These are phyloP conservation scores for Prolemur simus DNA, from an alignment of 2,113 vertebrate genomes.

Conservation along the genomic window DNA sequence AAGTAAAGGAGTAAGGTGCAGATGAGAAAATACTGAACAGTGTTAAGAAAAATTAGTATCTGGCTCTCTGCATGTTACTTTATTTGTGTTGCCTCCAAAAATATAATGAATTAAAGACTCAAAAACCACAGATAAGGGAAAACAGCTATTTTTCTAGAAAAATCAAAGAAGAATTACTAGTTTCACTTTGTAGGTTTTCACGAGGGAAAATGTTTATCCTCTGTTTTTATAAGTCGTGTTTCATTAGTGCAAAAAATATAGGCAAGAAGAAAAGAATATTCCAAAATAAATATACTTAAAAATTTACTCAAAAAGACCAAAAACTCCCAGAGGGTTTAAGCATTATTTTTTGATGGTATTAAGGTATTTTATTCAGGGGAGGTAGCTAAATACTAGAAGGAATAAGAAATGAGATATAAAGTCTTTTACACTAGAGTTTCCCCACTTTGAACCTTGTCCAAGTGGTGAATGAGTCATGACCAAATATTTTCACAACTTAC, in stretches of 20 bases:
- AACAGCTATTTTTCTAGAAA: neutral
- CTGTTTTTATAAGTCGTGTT: slow-evolving; percentile 2
- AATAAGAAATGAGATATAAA: neutral
- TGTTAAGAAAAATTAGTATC: neutral
- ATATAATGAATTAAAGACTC: neutral
- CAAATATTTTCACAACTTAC: slow-evolving; percentile 53
- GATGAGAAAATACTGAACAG: neutral
- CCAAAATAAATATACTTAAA: neutral
- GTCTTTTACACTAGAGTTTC: neutral
- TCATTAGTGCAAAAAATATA: neutral
- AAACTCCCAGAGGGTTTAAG: neutral
- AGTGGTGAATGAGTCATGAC: slow-evolving; percentile 48
- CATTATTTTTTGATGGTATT: neutral
- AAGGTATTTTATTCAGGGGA: neutral
- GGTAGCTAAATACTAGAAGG: neutral
- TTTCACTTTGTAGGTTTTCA: neutral
- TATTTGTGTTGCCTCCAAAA: neutral
- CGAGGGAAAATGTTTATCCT: neutral
- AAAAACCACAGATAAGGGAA: neutral
- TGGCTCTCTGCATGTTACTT: neutral
- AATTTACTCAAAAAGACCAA: neutral
- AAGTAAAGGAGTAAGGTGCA: neutral
- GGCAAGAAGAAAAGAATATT: neutral
- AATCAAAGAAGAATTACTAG: neutral
- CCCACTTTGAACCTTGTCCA: slow-evolving; percentile 38